phyloP scores from a whole-genome alignment of 1,140 invertebrate genomes.

The Pogonomyrmex californicus region DNA sequence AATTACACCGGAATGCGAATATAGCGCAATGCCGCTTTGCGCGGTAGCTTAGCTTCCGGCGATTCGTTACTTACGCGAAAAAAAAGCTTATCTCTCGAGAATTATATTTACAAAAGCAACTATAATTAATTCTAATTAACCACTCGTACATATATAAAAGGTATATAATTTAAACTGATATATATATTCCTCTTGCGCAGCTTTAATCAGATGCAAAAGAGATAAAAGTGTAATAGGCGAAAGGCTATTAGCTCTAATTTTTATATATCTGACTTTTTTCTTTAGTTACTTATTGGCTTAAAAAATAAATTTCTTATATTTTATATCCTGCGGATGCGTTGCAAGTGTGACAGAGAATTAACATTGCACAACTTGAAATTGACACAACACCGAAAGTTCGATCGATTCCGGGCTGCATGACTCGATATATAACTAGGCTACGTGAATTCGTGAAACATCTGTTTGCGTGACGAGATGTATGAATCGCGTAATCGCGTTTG shows the following conservation, averaged over 20 bases:
- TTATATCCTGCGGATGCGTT: too few species aligned
- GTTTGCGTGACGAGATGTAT: slow-evolving; percentile 8
- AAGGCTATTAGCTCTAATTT: neutral
- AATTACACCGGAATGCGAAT: slow-evolving; percentile 68
- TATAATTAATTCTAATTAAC: slow-evolving; percentile 60
- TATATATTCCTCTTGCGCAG: neutral
- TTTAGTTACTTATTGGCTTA: neutral
- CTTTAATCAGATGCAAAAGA: neutral
- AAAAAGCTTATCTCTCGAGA: slow-evolving; percentile 45
- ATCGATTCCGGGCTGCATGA: slow-evolving; percentile 3
- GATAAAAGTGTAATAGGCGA: neutral
- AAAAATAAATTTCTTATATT: neutral
- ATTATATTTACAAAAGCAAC: slow-evolving; percentile 17
- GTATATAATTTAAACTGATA: neutral
- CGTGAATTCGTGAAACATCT: slow-evolving; percentile 13
- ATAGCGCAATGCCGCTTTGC: slow-evolving; percentile 60
- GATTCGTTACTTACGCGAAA: slow-evolving; percentile 50
- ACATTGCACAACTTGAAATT: slow-evolving; percentile 10
- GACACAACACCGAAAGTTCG: slow-evolving; percentile 9
- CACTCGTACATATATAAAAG: neutral
- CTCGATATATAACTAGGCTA: neutral
- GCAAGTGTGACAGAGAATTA: neutral
- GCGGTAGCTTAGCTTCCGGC: slow-evolving; percentile 38
- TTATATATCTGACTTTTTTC: too few species aligned
- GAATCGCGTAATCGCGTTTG: slow-evolving; percentile 36